Percentiles rank a stretch among this genome's conserved stretches.
phyloP scores from a whole-genome alignment of 2,888 invertebrate genomes.

The Sesamia inferens region DNA sequence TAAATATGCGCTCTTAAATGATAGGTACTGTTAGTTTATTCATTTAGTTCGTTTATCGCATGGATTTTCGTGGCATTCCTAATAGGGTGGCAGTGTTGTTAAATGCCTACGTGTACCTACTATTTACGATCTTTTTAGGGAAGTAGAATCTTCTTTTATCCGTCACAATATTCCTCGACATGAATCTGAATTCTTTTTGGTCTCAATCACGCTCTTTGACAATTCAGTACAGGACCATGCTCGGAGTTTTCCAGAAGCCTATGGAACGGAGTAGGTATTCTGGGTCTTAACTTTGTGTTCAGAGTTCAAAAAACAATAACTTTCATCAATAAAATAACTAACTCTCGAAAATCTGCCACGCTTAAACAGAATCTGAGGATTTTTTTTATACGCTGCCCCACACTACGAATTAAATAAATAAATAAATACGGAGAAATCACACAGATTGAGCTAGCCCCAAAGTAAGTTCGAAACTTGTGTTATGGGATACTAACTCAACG shows the following conservation, averaged over 20 bases:
- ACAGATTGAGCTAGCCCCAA: too few species aligned
- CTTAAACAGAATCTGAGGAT: neutral
- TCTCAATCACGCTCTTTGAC: neutral
- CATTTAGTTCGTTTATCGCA: slow-evolving; percentile 4
- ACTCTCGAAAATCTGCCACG: neutral
- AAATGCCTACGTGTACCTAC: neutral
- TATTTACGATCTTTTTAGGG: neutral
- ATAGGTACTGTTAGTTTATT: slow-evolving; percentile 4
- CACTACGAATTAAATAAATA: too few species aligned
- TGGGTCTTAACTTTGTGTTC: neutral
- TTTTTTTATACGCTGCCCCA: too few species aligned
- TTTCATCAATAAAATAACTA: neutral
- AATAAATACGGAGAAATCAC: too few species aligned
- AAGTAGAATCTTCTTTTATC: neutral
- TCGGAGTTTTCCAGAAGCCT: neutral
- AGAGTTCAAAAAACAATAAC: neutral
- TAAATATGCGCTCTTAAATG: slow-evolving; percentile 18
- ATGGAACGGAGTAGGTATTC: neutral
- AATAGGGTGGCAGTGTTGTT: neutral
- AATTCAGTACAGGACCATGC: neutral
- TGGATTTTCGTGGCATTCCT: neutral
- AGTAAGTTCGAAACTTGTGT: too few species aligned
- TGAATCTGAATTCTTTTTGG: neutral
- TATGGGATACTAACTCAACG: too few species aligned
- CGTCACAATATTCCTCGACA: neutral